Evolutionary conservation across 2,797 vertebrate genomes (phyloP).

Genomic region (Onychomys arenicola): DNA sequence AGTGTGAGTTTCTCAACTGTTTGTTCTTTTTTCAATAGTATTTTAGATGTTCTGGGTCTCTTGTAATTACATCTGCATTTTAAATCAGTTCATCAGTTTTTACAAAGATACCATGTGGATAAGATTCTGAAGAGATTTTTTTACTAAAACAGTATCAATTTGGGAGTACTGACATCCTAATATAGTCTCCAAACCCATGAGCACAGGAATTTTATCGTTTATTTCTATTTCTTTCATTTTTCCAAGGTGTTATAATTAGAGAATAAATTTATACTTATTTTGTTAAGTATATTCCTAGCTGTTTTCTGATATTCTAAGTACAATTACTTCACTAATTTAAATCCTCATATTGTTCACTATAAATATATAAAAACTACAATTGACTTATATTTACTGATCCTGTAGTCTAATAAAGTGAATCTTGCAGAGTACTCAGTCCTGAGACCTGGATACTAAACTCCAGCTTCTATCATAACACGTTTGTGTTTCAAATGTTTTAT

Average conservation of each 20-base stretch:
- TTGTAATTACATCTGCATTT: constrained; percentile 48
- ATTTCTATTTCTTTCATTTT: constrained; percentile 27
- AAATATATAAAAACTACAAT: neutral
- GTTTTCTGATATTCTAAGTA: neutral
- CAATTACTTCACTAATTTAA: constrained; percentile 37
- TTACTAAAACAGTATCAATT: neutral
- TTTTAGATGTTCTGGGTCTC: constrained; percentile 12
- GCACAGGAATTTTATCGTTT: constrained; percentile 2
- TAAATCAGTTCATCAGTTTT: constrained; percentile 24
- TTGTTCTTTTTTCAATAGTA: constrained; percentile 18
- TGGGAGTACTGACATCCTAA: neutral
- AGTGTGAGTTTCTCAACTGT: neutral
- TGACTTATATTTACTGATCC: constrained; percentile 1
- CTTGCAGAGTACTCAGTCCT: neutral
- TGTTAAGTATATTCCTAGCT: constrained; percentile 35
- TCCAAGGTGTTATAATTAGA: constrained; percentile 47
- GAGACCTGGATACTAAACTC: neutral
- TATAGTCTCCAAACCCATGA: neutral
- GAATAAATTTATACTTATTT: constrained; percentile 10
- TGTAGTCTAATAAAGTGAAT: neutral
- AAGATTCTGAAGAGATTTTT: neutral
- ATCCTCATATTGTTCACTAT: neutral
- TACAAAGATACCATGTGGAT: neutral
- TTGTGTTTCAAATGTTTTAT: constrained; percentile 41
- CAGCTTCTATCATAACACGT: neutral